Evolutionary conservation across 2,888 invertebrate species (phyloP), one percentile per base, ranked within the genome.

Genomic region (Aelia acuminata): DNA sequence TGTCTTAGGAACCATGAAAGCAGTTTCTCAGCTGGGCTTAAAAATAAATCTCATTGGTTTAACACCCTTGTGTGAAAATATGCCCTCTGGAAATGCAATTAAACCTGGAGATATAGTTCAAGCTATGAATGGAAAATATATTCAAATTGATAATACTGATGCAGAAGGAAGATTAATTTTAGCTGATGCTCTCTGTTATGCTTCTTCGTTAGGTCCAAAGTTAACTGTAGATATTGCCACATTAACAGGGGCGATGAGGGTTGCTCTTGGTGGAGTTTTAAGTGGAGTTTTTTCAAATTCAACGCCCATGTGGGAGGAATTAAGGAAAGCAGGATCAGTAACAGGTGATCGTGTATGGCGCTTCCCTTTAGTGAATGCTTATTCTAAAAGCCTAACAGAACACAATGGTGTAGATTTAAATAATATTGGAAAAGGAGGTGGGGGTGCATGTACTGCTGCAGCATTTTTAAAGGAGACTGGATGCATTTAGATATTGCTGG

Each of bases 401-500:
- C 91, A 89, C 89, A 89, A 90, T 57, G 89, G 93, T 22, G 95
- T 95, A 53, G 96, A 96, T 92, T 91, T 96, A 48, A 94, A 95
- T 91, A 96, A 96, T 91, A 92, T 95, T n/a, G 94, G 94, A 0
- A 94, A 93, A 91, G 93, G 93, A 22, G 93, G 92, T 89, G 96
- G 96, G 11, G 96, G 96, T 8, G 93, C 95, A 13, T 96, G 96
- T 91, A 95, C 94, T 1, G 96, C 96, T 18, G 96, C 96, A 48
- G 96, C 96, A 20, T 96, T 96, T 91, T 92, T 96, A 20, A 93
- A 89, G 93, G 93, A 70, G 93, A 94, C 13, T 96, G 96, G 96
- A 91, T 95, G 92, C 96, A 96, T 92, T 91, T 96, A 90, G 96
- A 96, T 92, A 96, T 96, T 89, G 96, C 96, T 87, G 94, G 95